phyloP scores from a whole-genome alignment of 2,888 invertebrate genomes.

The Monopis laevigella region DNA sequence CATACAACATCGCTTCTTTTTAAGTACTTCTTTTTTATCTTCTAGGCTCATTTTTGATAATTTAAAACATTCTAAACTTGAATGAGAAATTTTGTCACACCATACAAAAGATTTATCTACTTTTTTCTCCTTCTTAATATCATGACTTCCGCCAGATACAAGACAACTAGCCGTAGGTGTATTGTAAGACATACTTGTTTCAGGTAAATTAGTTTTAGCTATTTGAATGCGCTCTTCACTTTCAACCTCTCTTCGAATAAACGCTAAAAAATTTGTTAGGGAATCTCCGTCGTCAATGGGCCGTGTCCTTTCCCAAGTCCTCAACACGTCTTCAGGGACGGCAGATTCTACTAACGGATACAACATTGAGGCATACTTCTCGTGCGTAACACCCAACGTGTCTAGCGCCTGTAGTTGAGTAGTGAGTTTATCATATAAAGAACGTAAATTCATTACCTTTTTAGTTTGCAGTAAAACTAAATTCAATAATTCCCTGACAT shows the following conservation, averaged over 20 bases:
- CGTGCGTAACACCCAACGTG: no score
- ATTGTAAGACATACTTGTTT: background rate
- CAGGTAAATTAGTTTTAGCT: background rate
- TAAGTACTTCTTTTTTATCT: background rate
- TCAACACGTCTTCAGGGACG: no score
- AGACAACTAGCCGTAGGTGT: background rate
- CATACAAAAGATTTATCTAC: background rate
- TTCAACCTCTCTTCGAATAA: background rate
- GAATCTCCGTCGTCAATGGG: background rate
- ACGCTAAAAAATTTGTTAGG: background rate
- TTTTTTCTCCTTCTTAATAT: background rate
- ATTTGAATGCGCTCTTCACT: slow-evolving; percentile 1
- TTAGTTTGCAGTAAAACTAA: background rate
- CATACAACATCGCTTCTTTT: background rate
- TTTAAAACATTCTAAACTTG: background rate
- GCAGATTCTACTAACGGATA: no score
- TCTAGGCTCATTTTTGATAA: background rate
- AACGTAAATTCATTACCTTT: background rate
- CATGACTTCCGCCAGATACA: background rate
- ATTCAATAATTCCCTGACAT: no score
- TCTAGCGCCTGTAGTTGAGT: background rate
- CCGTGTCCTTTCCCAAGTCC: no score
- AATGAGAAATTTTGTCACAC: background rate
- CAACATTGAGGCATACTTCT: no score
- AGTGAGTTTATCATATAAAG: background rate